Evolutionary conservation across 2,888 invertebrate genomes (phyloP), one percentile per base, ranked within the genome.

Genomic region (Strigamia transsilvanica): DNA sequence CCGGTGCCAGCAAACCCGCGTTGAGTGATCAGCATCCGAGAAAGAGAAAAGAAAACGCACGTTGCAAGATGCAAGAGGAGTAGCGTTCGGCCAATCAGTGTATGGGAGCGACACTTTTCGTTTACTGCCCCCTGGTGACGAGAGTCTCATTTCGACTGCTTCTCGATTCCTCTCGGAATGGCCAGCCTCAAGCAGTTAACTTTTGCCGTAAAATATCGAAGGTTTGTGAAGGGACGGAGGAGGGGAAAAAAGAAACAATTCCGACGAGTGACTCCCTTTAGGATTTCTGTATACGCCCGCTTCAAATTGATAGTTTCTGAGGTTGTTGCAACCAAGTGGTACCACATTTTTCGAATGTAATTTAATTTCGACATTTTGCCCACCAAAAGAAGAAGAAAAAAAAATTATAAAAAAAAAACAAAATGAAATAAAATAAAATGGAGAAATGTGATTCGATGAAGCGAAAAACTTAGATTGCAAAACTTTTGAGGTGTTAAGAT

Each of bases 51-150:
- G 9, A n/a, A n/a, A n/a, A n/a, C n/a, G n/a, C n/a, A n/a, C n/a
- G n/a, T n/a, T n/a, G n/a, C n/a, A n/a, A n/a, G n/a, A n/a, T n/a
- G 13, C n/a, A 51, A n/a, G n/a, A 27, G n/a, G 56, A 56, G 56
- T 56, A 21, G 56, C 18, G 56, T 56, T 56, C 10, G 56, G 56
- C 56, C 56, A 56, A 56, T 56, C 56, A 56, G 56, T 56, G 56
- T 56, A 56, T 56, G 56, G 18, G 56, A 56, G 56, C 56, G 56
- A 56, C 56, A 56, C 56, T 56, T 56, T 56, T 56, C 56, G 9
- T 56, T 56, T 56, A 56, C 56, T 56, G 21, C 56, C 56, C 56
- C 56, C 56, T 56, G 56, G 56, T 56, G 56, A 56, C 56, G 56
- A 56, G 56, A 56, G 21, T 56, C 56, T 56, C 56, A 56, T 56